These are phyloP conservation scores for Lithobates sylvaticus DNA, from an alignment of 2,797 vertebrate species.

Conservation along the genomic window DNA sequence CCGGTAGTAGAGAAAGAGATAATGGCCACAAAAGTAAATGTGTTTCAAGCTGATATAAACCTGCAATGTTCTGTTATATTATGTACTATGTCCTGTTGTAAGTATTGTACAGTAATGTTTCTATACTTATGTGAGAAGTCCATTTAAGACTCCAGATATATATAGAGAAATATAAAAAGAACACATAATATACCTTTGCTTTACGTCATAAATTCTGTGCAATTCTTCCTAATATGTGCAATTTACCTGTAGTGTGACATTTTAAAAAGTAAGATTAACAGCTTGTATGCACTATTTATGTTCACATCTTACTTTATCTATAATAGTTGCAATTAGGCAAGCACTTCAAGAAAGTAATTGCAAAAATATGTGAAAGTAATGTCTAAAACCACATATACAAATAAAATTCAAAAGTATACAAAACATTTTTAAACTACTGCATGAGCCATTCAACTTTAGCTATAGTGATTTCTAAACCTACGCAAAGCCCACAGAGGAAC, in stretches of 20 bases:
- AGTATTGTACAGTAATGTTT: background rate
- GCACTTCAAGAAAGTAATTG: background rate
- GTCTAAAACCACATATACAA: background rate
- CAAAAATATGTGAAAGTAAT: background rate
- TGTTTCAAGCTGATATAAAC: background rate
- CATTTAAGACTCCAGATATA: background rate
- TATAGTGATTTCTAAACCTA: background rate
- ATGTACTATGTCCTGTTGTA: background rate
- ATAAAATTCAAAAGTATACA: background rate
- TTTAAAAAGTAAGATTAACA: background rate
- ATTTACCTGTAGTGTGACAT: background rate
- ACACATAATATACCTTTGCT: background rate
- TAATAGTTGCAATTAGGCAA: background rate
- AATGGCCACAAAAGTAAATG: constrained; percentile 1
- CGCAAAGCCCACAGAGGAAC: background rate
- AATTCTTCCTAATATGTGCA: background rate
- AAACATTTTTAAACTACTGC: background rate
- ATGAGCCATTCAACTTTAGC: background rate
- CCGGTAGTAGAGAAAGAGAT: background rate
- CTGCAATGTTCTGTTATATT: background rate
- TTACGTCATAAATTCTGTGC: background rate
- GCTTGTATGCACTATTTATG: background rate
- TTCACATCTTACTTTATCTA: background rate
- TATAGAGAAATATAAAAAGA: background rate
- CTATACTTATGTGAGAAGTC: background rate